Percentiles rank a stretch among this genome's conserved stretches.
Evolutionary conservation across 2,797 vertebrate genomes (phyloP).

Genomic region (Octomys mimax): DNA sequence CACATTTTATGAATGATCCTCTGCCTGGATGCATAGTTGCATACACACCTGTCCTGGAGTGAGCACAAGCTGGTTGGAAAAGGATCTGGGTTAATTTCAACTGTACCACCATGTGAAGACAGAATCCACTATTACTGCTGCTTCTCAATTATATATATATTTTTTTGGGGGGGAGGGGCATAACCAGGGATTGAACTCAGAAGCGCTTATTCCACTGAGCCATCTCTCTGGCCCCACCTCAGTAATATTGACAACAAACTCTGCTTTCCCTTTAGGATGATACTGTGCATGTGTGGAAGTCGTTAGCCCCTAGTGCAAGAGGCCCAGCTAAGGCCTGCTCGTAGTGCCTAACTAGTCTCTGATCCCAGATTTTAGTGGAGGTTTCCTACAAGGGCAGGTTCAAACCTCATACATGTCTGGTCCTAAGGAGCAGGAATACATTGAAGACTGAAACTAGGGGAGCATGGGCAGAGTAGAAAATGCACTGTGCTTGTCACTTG

Average conservation of each 20-base stretch:
- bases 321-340: neutral
- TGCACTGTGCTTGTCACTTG: neutral
- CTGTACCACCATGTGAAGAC: neutral
- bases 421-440: neutral
- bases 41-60: neutral
- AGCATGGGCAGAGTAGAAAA: neutral
- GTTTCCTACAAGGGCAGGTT: neutral
- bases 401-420: neutral
- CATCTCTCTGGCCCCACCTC: too few species aligned
- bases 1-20: neutral
- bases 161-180: too few species aligned
- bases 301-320: neutral
- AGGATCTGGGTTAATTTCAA: neutral
- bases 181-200: too few species aligned
- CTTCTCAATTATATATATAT: too few species aligned
- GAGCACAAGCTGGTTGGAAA: neutral
- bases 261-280: neutral
- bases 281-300: neutral
- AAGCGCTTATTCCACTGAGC: too few species aligned
- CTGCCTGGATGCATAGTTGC: neutral
- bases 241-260: neutral
- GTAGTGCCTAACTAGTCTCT: neutral
- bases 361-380: neutral
- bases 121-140: neutral
- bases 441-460: conserved; percentile 23